Conservation (phyloP, 2,888 invertebrate genomes). For the Cheilosia scutellata region DNA sequence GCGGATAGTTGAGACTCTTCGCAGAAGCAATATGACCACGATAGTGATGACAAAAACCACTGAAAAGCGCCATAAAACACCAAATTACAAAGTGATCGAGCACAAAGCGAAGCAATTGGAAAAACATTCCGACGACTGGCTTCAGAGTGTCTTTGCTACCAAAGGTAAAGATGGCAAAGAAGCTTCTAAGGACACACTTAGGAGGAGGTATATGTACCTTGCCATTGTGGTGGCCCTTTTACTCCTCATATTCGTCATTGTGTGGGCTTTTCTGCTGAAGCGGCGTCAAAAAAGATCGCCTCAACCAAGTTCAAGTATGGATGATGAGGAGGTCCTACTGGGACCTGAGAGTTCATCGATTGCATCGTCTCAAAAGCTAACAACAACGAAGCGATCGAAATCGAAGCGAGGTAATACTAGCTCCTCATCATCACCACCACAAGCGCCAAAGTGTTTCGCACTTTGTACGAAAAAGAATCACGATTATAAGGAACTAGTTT, state of each 20-base stretch:
- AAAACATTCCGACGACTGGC: slow-evolving; percentile 8
- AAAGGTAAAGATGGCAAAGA: neutral
- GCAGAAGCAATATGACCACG: slow-evolving; percentile 7
- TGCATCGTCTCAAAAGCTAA: slow-evolving; percentile 12
- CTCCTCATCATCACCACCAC: slow-evolving; percentile 23
- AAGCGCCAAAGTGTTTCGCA: slow-evolving; percentile 43
- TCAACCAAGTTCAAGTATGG: neutral
- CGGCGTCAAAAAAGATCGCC: neutral
- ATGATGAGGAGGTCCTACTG: slow-evolving; percentile 40
- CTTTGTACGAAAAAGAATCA: slow-evolving; percentile 44
- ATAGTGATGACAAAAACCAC: neutral
- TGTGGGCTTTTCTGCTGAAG: neutral
- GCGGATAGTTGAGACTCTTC: slow-evolving; percentile 79
- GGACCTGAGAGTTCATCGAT: slow-evolving; percentile 47
- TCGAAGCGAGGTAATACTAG: neutral
- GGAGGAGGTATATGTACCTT: slow-evolving; percentile 23
- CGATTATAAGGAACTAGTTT: slow-evolving; percentile 1
- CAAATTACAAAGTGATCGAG: slow-evolving; percentile 15
- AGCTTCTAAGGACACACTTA: neutral
- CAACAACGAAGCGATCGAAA: neutral
- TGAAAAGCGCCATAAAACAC: slow-evolving; percentile 29
- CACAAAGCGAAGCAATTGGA: slow-evolving; percentile 25
- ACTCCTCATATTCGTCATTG: slow-evolving; percentile 28
- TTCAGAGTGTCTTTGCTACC: slow-evolving; percentile 1
- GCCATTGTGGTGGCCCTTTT: neutral